A percentile compares a stretch with the other conserved stretches of the same genome.
These are phyloP conservation scores for Silurus lanzhouensis DNA, from an alignment of 2,797 vertebrate species.

Conservation along the genomic window DNA sequence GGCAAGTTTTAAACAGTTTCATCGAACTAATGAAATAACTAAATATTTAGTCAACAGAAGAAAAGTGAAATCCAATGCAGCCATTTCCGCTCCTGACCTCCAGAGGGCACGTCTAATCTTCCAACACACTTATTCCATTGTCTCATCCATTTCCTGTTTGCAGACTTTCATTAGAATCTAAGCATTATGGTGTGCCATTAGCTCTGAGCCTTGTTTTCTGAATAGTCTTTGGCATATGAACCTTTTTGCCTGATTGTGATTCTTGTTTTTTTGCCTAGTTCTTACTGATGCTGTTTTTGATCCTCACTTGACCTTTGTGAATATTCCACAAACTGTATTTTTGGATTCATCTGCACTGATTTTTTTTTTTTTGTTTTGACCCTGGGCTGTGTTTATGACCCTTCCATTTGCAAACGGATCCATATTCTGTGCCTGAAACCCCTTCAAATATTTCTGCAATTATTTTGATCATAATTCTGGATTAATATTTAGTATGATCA, in stretches of 20 bases:
- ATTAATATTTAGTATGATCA: not conserved
- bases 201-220: not conserved
- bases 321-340: not conserved
- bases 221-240: not conserved
- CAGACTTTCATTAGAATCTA: not conserved
- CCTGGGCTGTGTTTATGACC: not conserved
- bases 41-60: not conserved
- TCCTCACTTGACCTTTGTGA: not conserved
- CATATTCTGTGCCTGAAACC: not conserved
- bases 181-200: not conserved
- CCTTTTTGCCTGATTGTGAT: not conserved
- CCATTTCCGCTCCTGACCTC: not conserved
- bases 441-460: too few relatives aligned
- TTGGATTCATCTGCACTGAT: not conserved
- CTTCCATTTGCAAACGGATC: not conserved
- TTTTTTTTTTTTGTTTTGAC: not conserved
- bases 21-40: not conserved
- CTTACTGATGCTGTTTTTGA: not conserved
- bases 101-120: not conserved
- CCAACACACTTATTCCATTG: not conserved
- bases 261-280: not conserved
- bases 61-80: not conserved
- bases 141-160: not conserved
- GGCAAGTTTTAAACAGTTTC: not conserved
- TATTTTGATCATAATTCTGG: not conserved